Conservation (phyloP, 2,888 invertebrate species). For the Serrognathus titanus region DNA sequence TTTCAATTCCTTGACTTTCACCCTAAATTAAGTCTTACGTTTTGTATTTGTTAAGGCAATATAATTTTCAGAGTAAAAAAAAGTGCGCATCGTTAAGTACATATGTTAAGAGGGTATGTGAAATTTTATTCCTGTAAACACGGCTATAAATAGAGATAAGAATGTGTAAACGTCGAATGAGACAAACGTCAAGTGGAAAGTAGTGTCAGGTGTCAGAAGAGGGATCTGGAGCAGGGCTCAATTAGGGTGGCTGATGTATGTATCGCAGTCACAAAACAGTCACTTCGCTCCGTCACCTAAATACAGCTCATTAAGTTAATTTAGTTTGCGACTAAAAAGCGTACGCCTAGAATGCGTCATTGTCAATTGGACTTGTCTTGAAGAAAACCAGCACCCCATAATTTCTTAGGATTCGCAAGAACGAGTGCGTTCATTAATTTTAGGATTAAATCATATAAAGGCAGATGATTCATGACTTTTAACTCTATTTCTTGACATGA, state of each 20-base stretch:
- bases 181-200: slow-evolving; percentile 43
- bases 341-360: slow-evolving; percentile 30
- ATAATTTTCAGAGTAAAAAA: too few relatives aligned
- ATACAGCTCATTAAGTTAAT: slow-evolving; percentile 36
- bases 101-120: too few relatives aligned
- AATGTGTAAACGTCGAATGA: slow-evolving; percentile 32
- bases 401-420: background rate
- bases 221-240: slow-evolving; percentile 39
- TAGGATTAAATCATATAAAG: background rate
- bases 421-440: background rate
- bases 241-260: slow-evolving; percentile 43
- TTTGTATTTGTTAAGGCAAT: too few relatives aligned
- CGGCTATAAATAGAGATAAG: slow-evolving; percentile 14
- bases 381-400: slow-evolving; percentile 19
- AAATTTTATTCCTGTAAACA: too few relatives aligned
- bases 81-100: too few relatives aligned
- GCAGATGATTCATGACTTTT: too few relatives aligned
- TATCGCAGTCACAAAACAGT: slow-evolving; percentile 37
- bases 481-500: too few relatives aligned
- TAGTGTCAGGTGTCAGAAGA: slow-evolving; percentile 44
- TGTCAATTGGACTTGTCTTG: slow-evolving; percentile 31
- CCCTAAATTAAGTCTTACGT: too few relatives aligned
- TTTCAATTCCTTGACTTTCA: too few relatives aligned
- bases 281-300: slow-evolving; percentile 45
- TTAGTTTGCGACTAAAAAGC: slow-evolving; percentile 30